Percentiles rank a stretch among this genome's conserved stretches.
Evolutionary conservation across 1,140 invertebrate species (phyloP).

Genomic region (Cyclina sinensis): DNA sequence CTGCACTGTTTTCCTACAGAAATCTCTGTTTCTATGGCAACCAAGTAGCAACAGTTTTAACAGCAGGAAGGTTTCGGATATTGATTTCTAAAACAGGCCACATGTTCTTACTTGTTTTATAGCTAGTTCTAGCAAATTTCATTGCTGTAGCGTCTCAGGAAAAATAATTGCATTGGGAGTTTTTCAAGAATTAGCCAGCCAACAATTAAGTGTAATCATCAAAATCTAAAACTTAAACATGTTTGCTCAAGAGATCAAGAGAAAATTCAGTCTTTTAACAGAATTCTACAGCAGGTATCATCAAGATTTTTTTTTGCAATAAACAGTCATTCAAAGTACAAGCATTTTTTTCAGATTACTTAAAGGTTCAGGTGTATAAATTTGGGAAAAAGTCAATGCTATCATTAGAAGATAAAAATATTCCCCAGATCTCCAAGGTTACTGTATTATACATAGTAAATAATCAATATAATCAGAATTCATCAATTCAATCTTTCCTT

Average conservation of each 20-base stretch:
- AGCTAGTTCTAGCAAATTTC: conserved; percentile 22
- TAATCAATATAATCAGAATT: too few species aligned
- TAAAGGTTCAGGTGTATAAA: too few species aligned
- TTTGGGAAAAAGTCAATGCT: too few species aligned
- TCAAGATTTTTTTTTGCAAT: too few species aligned
- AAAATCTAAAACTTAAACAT: neutral
- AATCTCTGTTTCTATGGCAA: conserved; percentile 34
- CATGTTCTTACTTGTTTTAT: conserved; percentile 33
- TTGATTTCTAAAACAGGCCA: conserved; percentile 46
- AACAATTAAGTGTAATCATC: conserved; percentile 22
- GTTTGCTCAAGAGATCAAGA: neutral
- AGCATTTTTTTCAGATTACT: too few species aligned
- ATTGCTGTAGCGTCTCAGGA: neutral
- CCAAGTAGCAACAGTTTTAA: conserved; percentile 53
- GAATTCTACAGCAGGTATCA: too few species aligned
- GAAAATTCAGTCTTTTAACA: neutral
- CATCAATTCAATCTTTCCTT: too few species aligned
- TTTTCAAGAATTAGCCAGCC: neutral
- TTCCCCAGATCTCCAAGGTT: too few species aligned
- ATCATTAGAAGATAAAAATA: too few species aligned
- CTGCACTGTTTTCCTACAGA: neutral
- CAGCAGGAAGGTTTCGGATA: conserved; percentile 37
- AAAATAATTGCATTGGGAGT: conserved; percentile 19
- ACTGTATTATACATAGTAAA: too few species aligned
- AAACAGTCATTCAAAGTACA: too few species aligned